Conservation (phyloP, 2,797 vertebrate species). For the Helarctos malayanus region DNA sequence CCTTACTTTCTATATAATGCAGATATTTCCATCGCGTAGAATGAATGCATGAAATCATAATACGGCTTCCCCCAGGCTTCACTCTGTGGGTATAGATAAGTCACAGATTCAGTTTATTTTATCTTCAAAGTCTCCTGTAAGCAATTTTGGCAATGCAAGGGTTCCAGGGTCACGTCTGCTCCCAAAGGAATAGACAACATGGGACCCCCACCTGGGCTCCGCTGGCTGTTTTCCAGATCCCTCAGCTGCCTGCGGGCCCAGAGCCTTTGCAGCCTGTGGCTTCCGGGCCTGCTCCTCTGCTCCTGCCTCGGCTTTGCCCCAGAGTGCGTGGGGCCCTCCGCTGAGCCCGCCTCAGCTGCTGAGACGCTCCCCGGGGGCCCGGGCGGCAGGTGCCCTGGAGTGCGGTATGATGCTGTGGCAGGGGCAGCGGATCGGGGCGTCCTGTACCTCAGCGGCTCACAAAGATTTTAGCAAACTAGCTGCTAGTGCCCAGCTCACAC, state of each 20-base stretch:
- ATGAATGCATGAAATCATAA: not conserved
- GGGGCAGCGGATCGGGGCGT: not conserved
- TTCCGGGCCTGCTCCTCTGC: no score
- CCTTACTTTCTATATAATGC: not conserved
- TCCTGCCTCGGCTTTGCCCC: not conserved
- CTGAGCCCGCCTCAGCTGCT: no score
- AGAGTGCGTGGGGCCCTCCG: no score
- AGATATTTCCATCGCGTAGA: not conserved
- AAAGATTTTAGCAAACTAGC: not conserved
- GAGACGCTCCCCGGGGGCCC: no score
- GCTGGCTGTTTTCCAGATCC: not conserved
- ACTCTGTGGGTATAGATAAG: not conserved
- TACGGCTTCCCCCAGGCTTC: not conserved
- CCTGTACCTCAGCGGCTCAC: not conserved
- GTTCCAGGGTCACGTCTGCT: not conserved
- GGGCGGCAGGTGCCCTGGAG: not conserved
- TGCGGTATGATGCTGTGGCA: not conserved
- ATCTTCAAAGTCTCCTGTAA: not conserved
- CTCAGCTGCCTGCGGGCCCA: not conserved
- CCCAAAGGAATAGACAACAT: not conserved
- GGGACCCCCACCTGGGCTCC: not conserved
- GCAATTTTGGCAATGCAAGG: not conserved
- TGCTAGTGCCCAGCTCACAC: not conserved
- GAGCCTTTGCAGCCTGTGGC: not conserved
- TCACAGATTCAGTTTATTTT: not conserved